Conservation (phyloP, 2,113 vertebrate genomes). For the Octodon degus region DNA sequence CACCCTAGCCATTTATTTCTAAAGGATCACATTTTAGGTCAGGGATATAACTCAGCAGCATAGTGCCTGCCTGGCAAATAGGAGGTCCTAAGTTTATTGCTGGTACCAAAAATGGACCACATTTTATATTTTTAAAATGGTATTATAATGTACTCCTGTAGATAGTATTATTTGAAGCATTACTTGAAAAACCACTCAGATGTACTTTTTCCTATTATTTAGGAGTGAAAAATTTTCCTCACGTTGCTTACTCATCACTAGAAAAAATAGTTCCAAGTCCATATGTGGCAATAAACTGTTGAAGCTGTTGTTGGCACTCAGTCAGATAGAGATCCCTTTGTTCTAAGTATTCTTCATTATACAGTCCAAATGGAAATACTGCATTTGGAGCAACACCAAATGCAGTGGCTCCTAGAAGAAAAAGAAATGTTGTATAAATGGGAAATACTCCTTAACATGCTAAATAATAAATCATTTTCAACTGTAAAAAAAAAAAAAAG, state of each 20-base stretch:
- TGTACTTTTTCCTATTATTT: not conserved
- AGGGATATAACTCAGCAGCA: no score
- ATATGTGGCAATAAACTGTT: slow-evolving; percentile 90
- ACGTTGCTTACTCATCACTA: slow-evolving; percentile 88
- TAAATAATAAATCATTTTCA: slow-evolving; percentile 28
- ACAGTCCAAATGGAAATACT: slow-evolving; percentile 91
- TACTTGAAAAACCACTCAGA: not conserved
- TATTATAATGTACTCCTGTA: not conserved
- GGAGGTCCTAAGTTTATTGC: no score
- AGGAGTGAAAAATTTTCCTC: not conserved
- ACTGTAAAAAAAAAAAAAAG: no score
- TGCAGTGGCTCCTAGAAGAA: slow-evolving; percentile 89
- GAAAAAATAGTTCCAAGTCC: slow-evolving; percentile 88
- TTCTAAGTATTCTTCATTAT: slow-evolving; percentile 86
- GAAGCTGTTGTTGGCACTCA: slow-evolving; percentile 89
- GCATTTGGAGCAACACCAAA: slow-evolving; percentile 91
- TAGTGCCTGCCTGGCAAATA: no score
- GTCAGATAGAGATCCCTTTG: slow-evolving; percentile 89
- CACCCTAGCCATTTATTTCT: no score
- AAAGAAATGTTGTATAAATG: slow-evolving; percentile 32
- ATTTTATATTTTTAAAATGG: no score
- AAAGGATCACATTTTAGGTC: no score
- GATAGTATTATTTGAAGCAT: slow-evolving; percentile 30
- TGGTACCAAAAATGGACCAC: no score
- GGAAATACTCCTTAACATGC: not conserved